Conservation (phyloP, 2,797 vertebrate species). For the Eulemur mongoz region DNA sequence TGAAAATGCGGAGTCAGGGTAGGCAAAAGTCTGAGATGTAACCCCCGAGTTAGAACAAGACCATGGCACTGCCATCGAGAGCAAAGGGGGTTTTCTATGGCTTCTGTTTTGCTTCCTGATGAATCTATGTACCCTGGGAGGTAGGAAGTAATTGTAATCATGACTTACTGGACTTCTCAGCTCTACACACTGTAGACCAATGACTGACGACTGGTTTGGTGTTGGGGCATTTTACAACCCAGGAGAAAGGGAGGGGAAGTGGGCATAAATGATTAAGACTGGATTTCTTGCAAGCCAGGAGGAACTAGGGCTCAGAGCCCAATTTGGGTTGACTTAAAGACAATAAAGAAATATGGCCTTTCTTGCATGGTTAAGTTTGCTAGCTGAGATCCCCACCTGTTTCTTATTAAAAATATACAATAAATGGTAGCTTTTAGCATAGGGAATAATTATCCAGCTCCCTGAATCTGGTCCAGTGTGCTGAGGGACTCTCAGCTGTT, state of each 20-base stretch:
- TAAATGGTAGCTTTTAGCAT: not conserved
- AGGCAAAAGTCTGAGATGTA: not conserved
- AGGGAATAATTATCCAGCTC: not conserved
- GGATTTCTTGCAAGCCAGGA: slow-evolving; percentile 21
- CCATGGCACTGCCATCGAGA: not conserved
- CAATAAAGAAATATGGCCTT: not conserved
- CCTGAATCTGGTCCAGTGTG: not conserved
- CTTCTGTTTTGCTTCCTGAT: not conserved
- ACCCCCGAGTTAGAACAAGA: not conserved
- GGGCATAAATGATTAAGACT: not conserved
- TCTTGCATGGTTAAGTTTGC: not conserved
- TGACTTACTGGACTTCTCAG: not conserved
- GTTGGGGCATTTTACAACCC: slow-evolving; percentile 8
- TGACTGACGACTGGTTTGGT: slow-evolving; percentile 12
- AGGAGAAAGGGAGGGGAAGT: not conserved
- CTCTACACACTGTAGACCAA: not conserved
- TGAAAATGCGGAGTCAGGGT: not conserved
- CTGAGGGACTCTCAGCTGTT: not conserved
- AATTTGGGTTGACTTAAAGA: slow-evolving; percentile 29
- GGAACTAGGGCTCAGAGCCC: not conserved
- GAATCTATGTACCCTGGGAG: slow-evolving; percentile 15
- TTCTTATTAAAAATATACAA: slow-evolving; percentile 52
- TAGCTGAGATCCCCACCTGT: slow-evolving; percentile 9
- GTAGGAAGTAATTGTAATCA: slow-evolving; percentile 43
- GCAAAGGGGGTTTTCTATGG: not conserved